phyloP scores from a whole-genome alignment of 2,888 invertebrate species.

The Habroteleia sp. region DNA sequence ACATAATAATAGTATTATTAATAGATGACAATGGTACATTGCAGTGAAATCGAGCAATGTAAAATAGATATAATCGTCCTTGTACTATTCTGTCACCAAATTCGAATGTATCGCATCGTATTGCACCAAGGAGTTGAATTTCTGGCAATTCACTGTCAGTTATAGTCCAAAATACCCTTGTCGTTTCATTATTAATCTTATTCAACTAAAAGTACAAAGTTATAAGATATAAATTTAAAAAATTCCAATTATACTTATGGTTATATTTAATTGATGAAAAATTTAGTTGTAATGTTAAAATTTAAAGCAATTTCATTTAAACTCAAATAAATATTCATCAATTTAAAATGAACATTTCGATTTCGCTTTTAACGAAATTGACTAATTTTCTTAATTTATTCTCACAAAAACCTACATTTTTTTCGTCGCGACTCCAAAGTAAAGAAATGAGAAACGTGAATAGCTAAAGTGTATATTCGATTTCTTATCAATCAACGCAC shows the following conservation, averaged over 20 bases:
- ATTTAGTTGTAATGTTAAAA: too few species aligned
- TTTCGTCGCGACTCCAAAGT: background rate
- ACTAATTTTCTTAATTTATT: slow-evolving; percentile 14
- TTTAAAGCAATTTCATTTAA: background rate
- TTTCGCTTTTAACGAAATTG: slow-evolving; percentile 2
- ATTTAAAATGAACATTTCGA: too few species aligned
- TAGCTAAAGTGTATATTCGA: slow-evolving; percentile 11
- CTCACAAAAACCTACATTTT: background rate
- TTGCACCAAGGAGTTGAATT: slow-evolving; percentile 11
- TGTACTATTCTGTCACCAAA: slow-evolving; percentile 17
- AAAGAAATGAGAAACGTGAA: slow-evolving; percentile 1
- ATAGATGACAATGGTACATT: slow-evolving; percentile 1
- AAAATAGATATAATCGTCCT: slow-evolving; percentile 20
- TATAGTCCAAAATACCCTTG: slow-evolving; percentile 4
- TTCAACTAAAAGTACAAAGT: slow-evolving; percentile 4
- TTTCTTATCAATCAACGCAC: slow-evolving; percentile 4
- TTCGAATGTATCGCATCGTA: slow-evolving; percentile 11
- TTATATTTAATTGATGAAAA: slow-evolving; percentile 1
- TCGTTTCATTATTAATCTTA: slow-evolving; percentile 15
- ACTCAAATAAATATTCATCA: slow-evolving; percentile 11
- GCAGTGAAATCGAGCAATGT: slow-evolving; percentile 9
- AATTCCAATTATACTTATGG: too few species aligned
- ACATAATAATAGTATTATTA: too few species aligned
- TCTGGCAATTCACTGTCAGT: slow-evolving; percentile 14
- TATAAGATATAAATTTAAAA: background rate